Evolutionary conservation across 2,113 vertebrate species (phyloP).

Genomic region (Anoura caudifer): DNA sequence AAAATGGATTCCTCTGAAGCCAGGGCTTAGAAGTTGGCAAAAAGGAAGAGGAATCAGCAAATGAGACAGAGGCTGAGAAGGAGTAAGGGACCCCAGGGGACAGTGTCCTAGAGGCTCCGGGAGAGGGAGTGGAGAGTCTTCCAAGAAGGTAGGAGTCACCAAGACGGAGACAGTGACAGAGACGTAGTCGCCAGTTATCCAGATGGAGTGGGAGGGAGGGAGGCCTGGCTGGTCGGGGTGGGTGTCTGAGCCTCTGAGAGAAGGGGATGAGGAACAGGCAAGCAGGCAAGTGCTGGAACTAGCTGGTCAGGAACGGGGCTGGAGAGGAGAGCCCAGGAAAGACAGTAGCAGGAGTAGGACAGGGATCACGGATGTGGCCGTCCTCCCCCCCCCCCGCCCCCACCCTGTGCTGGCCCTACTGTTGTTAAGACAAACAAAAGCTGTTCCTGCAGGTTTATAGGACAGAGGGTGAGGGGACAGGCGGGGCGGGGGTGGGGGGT

Average conservation of each 20-base stretch:
- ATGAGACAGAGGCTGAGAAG: not conserved
- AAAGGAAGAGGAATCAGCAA: not conserved
- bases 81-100: not conserved
- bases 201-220: too few species aligned
- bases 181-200: fast-evolving
- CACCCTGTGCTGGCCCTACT: not conserved
- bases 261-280: not conserved
- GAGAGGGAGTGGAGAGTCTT: not conserved
- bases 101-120: not conserved
- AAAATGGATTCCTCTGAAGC: not conserved
- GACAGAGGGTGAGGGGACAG: not conserved
- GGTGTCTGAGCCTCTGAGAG: not conserved
- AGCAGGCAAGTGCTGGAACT: too few species aligned
- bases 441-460: not conserved
- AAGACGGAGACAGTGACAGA: not conserved
- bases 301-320: not conserved
- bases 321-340: not conserved
- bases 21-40: not conserved
- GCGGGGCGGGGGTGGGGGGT: too few species aligned
- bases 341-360: too few species aligned
- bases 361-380: fast-evolving
- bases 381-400: too few species aligned
- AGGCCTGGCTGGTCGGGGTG: not conserved
- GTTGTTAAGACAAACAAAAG: too few species aligned
- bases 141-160: not conserved